Base-by-base conservation (phyloP, 2,888 invertebrate species). In the Drosophila formosana region DNA sequence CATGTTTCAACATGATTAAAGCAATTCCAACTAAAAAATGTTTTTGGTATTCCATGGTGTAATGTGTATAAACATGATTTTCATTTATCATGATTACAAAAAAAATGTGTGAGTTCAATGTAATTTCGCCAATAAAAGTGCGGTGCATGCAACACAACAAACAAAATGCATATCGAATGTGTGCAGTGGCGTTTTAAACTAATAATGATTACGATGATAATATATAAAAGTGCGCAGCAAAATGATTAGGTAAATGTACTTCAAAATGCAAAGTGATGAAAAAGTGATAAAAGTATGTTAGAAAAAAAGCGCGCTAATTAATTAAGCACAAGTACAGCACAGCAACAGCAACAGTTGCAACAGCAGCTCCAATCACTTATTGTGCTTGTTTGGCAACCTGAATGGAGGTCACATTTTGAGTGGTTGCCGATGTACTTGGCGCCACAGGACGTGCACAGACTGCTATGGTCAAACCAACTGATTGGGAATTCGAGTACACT, bases 1-100 rank as follows among this genome's bases (percentile, higher is more conserved):
- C 78, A 80, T 81, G 74, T 77, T 79, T 64, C 30, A 26, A 80
- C 71, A 81, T 80, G 81, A 28, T 57, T 66, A 52, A 45, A 34
- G 52, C 60, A 66, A 51, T 30, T 34, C 47, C 32, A 66, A 72
- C 45, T 60, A 56, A 41, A 39, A 49, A 39, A 52, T 13, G 2
- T 43, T n/a, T 32, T 32, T 28, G 25, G 7, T 23, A 34, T 66
- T 45, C 55, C 13, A 45, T 13, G 23, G n/a, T 32, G 34, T 34
- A 11, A 3, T 8, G 13, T 49, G 39, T 60, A 28, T 52, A 30
- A 13, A 18, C 23, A 55, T 55, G 55, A 45, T 70, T 64, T 56
- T 41, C 23, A 28, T 47, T 37, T 13, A 47, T 60, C 13, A 45
- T 23, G 45, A 23, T 39, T 13, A 37, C 58, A 57, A 67, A 60